phyloP scores from a whole-genome alignment of 2,113 vertebrate genomes.

The Cyanocitta stelleri region DNA sequence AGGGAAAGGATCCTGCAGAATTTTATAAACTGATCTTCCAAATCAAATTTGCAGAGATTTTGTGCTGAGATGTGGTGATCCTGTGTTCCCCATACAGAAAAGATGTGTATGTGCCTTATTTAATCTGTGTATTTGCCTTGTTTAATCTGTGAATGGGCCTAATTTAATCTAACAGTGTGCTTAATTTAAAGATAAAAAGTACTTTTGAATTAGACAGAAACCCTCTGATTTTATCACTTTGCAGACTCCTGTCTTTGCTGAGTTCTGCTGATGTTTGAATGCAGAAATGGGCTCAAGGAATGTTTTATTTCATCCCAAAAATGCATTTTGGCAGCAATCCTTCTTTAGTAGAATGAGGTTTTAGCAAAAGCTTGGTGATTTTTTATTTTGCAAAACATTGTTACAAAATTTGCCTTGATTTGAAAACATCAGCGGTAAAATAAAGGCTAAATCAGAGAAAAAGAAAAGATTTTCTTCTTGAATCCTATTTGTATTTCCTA shows the following conservation, averaged over 20 bases:
- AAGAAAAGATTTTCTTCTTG: background rate
- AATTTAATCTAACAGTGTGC: background rate
- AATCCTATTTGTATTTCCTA: background rate
- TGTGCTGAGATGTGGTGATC: background rate
- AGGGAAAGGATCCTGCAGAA: background rate
- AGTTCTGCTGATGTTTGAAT: background rate
- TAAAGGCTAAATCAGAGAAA: background rate
- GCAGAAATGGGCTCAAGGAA: background rate
- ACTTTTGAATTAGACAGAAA: background rate
- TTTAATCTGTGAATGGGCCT: background rate
- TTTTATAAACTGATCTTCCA: background rate
- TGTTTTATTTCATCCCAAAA: background rate
- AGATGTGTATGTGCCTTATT: background rate
- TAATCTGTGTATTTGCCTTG: no score
- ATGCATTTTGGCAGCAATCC: background rate
- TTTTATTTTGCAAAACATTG: background rate
- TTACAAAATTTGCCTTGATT: background rate
- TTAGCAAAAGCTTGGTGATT: background rate
- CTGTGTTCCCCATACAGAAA: accelerated
- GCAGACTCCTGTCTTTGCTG: background rate
- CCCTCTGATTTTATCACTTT: background rate
- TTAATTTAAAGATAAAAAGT: background rate
- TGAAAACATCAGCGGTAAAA: background rate
- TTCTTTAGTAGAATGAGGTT: background rate
- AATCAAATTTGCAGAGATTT: background rate